Evolutionary conservation across 1,140 invertebrate genomes (phyloP), one percentile per base, ranked within the genome.

Genomic region (Neodiprion pinetum): DNA sequence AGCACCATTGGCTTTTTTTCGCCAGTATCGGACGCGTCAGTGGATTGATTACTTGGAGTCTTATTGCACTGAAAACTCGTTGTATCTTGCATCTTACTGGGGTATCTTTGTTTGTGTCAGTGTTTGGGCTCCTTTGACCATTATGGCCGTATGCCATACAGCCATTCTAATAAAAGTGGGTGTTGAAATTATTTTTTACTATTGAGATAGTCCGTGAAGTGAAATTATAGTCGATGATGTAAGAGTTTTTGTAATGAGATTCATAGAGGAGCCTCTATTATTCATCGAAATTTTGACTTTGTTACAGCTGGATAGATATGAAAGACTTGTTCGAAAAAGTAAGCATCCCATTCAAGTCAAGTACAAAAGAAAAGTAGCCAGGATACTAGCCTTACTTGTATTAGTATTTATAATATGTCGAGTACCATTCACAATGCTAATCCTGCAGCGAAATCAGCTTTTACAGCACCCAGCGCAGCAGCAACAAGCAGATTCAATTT

Each of bases 1-100:
- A 0, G 75, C 90, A 12, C 94, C 94, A 1, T 88, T 94, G 75
- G 89, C 90, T n/a, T 80, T 93, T 48, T 93, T 91, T 80, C 87
- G 93, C 68, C 84, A 86, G 0, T 95, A 93, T 81, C 76, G 93
- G 89, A 91, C 92, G 82, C 88, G 94, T 1, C 86, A 91, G 77
- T 95, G 94, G 94, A 85, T 89, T 48, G 90, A 95, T 83, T 93
- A 93, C 78, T 81, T 92, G 0, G 93, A 95, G 86, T 91, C 85
- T 10, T 95, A 90, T 79, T 95, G 94, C 79, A 90, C 87, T 7
- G 94, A 95, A 86, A 90, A 94, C 70, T 80, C 87, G 0, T 79
- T 88, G 8, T 82, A 93, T 0, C 83, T 93, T 11, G 90, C 90
- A 14, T 90, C 92, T 23, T 95, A 95, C 79, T 95, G 94, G 94